A percentile compares a stretch with the other conserved stretches of the same genome.
phyloP scores from a whole-genome alignment of 2,888 invertebrate genomes.

The Enchytraeus crypticus region DNA sequence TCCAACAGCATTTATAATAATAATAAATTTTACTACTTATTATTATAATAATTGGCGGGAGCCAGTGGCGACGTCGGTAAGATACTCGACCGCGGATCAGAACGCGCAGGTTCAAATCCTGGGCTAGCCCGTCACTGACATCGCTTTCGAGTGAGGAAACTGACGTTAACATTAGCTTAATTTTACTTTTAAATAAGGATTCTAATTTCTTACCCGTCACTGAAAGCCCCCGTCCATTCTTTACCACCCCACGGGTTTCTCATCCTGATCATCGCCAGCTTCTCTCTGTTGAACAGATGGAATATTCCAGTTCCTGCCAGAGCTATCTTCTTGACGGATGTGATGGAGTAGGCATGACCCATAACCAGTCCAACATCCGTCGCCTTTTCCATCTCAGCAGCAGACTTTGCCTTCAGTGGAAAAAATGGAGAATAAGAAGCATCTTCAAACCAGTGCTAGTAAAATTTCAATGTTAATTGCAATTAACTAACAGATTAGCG shows the following conservation, averaged over 20 bases:
- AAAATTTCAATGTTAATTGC: background rate
- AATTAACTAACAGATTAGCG: background rate
- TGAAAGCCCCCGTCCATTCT: slow-evolving; percentile 58
- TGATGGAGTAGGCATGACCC: slow-evolving; percentile 59
- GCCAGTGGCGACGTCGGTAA: too few relatives aligned
- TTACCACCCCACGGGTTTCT: slow-evolving; percentile 58
- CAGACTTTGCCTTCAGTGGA: slow-evolving; percentile 44
- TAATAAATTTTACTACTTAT: too few relatives aligned
- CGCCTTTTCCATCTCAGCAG: slow-evolving; percentile 53
- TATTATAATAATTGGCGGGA: too few relatives aligned
- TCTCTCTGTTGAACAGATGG: slow-evolving; percentile 50
- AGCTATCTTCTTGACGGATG: slow-evolving; percentile 50
- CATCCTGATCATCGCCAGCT: slow-evolving; percentile 53
- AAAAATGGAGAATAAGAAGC: background rate
- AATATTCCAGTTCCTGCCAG: slow-evolving; percentile 46
- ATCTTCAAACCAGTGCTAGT: too few relatives aligned
- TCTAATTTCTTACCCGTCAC: slow-evolving; percentile 51
- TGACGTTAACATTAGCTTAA: too few relatives aligned
- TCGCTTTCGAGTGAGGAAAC: too few relatives aligned
- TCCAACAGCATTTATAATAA: too few relatives aligned
- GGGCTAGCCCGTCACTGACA: too few relatives aligned
- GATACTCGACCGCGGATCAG: too few relatives aligned
- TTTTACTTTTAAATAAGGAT: background rate
- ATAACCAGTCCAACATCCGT: slow-evolving; percentile 55
- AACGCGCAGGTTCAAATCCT: too few relatives aligned